Base-by-base conservation (phyloP, 2,888 invertebrate species). In the Mesorhabditis spiculigera region DNA sequence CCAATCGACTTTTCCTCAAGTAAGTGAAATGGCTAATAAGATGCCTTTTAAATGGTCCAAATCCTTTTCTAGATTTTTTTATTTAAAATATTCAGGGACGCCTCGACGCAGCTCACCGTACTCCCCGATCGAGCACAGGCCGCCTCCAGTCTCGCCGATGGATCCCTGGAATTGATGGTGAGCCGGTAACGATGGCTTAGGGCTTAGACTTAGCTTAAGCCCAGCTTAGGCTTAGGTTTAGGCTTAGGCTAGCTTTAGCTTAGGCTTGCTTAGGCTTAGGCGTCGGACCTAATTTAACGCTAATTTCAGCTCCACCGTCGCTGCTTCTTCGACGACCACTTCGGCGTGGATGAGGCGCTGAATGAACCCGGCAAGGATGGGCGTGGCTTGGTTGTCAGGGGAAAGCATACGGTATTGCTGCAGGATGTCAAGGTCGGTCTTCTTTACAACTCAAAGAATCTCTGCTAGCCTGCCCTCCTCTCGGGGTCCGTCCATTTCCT, bases 341-440 rank as follows among this genome's bases (percentile, higher is more conserved):
- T 94, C 81, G 97, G 97, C 0, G 95, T 97, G 0, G 92, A 90
- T 0, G 96, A 97, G 87, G 91, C 94, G 0, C 87, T 97, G 0
- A 93, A 95, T 82, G 97, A 98, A 87, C 89, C 90, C 4, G 89
- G 88, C 10, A 78, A 78, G 16, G 86, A 87, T 80, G 86, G 86
- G 4, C 79, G 84, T 50, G 88, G 88, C 1, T 81, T 89, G 6
- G 85, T 85, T 16, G 81, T 77, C 1, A 73, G 72, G 43, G 84
- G 82, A 16, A 75, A 71, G 43, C 83, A 83, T 67, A 70, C 72
- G 66, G 65, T 84, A 1, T 68, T 81, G 42, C 71, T 84, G 42
- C 71, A 73, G 4, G 16, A 67, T 28, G 10, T 68, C 4, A 50
- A 69, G 63, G 75, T 75, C 5, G 3, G 45, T 45, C n/a, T n/a